Conservation (phyloP, 2,888 invertebrate species). For the Acronicta alni region DNA sequence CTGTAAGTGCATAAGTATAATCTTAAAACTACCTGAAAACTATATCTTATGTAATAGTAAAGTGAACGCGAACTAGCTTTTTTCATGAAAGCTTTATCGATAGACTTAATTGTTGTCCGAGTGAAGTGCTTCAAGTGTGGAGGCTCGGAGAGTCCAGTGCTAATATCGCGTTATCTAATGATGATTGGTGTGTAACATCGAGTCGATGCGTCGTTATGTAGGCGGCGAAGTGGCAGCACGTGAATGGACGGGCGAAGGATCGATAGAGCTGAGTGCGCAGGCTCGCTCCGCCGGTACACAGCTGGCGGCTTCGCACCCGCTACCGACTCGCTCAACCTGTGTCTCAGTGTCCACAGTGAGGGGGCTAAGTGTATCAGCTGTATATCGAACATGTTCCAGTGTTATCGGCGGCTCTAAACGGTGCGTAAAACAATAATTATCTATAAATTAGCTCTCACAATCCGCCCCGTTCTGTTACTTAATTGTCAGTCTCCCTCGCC, state of each 20-base stretch:
- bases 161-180: constrained; percentile 85
- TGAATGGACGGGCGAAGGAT: constrained; percentile 83
- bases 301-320: constrained; percentile 78
- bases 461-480: constrained; percentile 15
- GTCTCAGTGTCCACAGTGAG: constrained; percentile 73
- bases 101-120: constrained; percentile 68
- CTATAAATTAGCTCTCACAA: constrained; percentile 7
- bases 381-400: constrained; percentile 76
- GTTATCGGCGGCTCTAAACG: constrained; percentile 78
- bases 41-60: constrained; percentile 32
- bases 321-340: constrained; percentile 68
- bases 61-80: constrained; percentile 21
- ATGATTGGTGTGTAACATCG: constrained; percentile 83
- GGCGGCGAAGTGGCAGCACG: constrained; percentile 80
- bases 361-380: constrained; percentile 72
- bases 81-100: constrained; percentile 48
- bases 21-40: constrained; percentile 9
- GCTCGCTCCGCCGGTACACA: constrained; percentile 71
- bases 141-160: constrained; percentile 71
- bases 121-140: constrained; percentile 74
- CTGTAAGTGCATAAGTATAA: too few relatives aligned
- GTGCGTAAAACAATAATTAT: constrained; percentile 68
- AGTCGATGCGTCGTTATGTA: constrained; percentile 78
- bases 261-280: constrained; percentile 86
- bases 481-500: constrained; percentile 57